A percentile compares a stretch with the other conserved stretches of the same genome.
These are phyloP conservation scores for Harpegnathos saltator DNA, from an alignment of 1,140 invertebrate genomes.

Conservation along the genomic window DNA sequence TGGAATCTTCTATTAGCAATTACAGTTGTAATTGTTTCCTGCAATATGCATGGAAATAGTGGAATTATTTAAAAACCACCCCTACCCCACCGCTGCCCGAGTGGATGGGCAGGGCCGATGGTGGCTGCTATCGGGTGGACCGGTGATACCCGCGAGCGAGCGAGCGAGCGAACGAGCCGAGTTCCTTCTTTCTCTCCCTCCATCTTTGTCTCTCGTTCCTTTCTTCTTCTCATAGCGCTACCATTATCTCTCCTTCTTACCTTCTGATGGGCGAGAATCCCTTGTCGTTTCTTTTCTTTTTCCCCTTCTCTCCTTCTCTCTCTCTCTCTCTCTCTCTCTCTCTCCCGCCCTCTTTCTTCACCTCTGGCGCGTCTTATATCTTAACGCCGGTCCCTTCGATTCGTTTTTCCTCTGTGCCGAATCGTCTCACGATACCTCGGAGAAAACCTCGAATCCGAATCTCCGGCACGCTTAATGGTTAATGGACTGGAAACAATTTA, in stretches of 20 bases:
- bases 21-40: slow-evolving; percentile 87
- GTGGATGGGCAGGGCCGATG: slow-evolving; percentile 44
- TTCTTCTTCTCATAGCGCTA: slow-evolving; percentile 22
- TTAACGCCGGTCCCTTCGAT: slow-evolving; percentile 61
- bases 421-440: slow-evolving; percentile 51
- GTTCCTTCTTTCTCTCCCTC: slow-evolving; percentile 53
- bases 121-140: slow-evolving; percentile 64
- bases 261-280: slow-evolving; percentile 53
- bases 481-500: slow-evolving; percentile 83
- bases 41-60: slow-evolving; percentile 86
- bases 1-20: slow-evolving; percentile 87
- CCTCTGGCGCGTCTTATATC: slow-evolving; percentile 58
- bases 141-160: slow-evolving; percentile 67
- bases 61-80: slow-evolving; percentile 86
- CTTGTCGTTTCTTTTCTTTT: slow-evolving; percentile 44
- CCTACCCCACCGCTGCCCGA: slow-evolving; percentile 44
- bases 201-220: slow-evolving; percentile 55
- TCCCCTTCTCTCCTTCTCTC: too few species aligned
- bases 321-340: slow-evolving; percentile 66
- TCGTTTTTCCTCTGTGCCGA: slow-evolving; percentile 64
- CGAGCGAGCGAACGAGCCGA: too few species aligned
- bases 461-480: slow-evolving; percentile 76
- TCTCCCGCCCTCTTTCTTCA: slow-evolving; percentile 50
- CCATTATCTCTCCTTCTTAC: slow-evolving; percentile 57
- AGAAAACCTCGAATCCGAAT: slow-evolving; percentile 75